A percentile compares a stretch with the other conserved stretches of the same genome.
phyloP scores from a whole-genome alignment of 2,888 invertebrate species.

The Drosophila tripunctata region DNA sequence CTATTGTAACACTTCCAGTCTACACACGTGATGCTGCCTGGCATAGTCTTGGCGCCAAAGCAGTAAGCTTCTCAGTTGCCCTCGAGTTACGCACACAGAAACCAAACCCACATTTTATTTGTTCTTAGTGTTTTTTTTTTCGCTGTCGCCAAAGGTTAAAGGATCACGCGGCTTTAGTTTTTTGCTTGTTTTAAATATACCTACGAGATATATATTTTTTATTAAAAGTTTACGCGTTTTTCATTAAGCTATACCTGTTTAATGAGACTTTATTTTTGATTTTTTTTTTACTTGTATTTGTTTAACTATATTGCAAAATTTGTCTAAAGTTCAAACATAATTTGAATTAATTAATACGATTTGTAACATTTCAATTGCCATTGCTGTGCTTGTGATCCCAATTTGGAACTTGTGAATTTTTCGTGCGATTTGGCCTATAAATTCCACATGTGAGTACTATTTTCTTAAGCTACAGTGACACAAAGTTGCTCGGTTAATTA shows the following conservation, averaged over 20 bases:
- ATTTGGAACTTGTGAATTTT: neutral
- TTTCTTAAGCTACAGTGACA: slow-evolving; percentile 26
- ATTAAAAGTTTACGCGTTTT: slow-evolving; percentile 45
- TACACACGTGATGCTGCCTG: slow-evolving; percentile 33
- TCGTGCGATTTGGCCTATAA: neutral
- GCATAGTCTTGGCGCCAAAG: slow-evolving; percentile 60
- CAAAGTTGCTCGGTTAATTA: neutral
- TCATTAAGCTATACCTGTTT: slow-evolving; percentile 45
- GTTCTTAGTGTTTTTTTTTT: slow-evolving; percentile 56
- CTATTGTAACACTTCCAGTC: slow-evolving; percentile 52
- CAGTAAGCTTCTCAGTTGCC: slow-evolving; percentile 40
- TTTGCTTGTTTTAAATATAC: slow-evolving; percentile 42
- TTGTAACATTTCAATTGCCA: slow-evolving; percentile 18
- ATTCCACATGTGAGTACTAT: slow-evolving; percentile 48
- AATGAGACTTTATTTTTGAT: slow-evolving; percentile 49
- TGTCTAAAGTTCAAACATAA: slow-evolving; percentile 52
- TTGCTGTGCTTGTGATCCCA: neutral
- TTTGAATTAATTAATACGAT: slow-evolving; percentile 32
- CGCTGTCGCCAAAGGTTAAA: neutral
- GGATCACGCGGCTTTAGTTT: slow-evolving; percentile 28
- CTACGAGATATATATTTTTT: slow-evolving; percentile 34
- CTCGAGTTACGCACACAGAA: slow-evolving; percentile 38
- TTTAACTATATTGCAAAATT: slow-evolving; percentile 46
- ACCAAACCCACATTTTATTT: slow-evolving; percentile 50
- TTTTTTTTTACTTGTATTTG: slow-evolving; percentile 51